These are phyloP conservation scores for Lasioglossum villosulum DNA, from an alignment of 2,888 invertebrate species.

Conservation along the genomic window DNA sequence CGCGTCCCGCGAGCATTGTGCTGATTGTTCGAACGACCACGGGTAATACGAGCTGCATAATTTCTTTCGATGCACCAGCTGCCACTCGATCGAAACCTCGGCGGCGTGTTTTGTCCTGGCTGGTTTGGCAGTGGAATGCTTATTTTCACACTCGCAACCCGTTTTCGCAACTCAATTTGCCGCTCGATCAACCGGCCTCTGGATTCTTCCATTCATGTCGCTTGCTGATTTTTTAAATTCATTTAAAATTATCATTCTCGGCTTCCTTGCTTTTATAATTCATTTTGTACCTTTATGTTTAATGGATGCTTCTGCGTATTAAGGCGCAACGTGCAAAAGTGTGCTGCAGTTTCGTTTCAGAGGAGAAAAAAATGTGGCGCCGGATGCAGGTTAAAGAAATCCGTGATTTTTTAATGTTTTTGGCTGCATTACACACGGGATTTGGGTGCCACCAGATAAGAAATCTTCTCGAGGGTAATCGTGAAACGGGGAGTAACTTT, in stretches of 20 bases:
- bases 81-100: neutral
- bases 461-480: neutral
- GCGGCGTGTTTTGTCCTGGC: neutral
- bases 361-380: neutral
- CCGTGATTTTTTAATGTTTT: neutral
- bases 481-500: neutral
- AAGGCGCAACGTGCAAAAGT: neutral
- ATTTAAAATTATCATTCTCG: neutral
- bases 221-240: neutral
- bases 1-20: neutral
- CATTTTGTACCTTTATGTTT: neutral
- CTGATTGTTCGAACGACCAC: neutral
- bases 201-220: neutral
- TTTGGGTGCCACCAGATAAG: neutral
- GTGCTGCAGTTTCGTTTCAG: neutral
- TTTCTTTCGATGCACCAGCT: neutral
- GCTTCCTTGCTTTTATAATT: neutral
- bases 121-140: neutral
- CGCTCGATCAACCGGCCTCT: neutral
- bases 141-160: neutral
- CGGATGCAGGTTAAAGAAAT: slow-evolving; percentile 9
- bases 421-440: neutral
- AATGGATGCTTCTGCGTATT: neutral
- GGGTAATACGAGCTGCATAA: neutral
- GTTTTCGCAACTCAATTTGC: neutral